Percentiles rank a stretch among this genome's conserved stretches.
Conservation (phyloP, 1,140 invertebrate genomes). For the Aphaenogaster floridana region DNA sequence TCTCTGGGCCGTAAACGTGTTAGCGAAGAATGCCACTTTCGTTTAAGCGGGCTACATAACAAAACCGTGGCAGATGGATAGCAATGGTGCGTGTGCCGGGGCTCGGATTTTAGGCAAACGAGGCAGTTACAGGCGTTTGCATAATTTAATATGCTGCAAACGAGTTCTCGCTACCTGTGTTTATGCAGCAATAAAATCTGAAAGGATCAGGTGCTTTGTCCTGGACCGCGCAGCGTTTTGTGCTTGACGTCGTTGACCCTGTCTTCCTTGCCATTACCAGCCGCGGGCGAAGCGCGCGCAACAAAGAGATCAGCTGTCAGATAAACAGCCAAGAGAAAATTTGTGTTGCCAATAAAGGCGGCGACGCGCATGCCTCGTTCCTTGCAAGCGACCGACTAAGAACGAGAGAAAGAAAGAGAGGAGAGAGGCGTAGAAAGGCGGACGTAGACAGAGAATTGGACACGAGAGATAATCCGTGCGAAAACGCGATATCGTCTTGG, state of each 20-base stretch:
- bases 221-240: conserved; percentile 60
- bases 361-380: conserved; percentile 59
- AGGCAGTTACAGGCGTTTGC: conserved; percentile 65
- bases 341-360: conserved; percentile 65
- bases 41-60: conserved; percentile 60
- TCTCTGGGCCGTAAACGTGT: conserved; percentile 60
- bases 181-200: conserved; percentile 66
- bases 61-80: conserved; percentile 65
- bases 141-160: conserved; percentile 66
- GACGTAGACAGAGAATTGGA: conserved; percentile 17
- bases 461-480: conserved; percentile 46
- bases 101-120: conserved; percentile 65
- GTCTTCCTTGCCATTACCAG: conserved; percentile 63
- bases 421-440: neutral
- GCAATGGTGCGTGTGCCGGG: conserved; percentile 63
- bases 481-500: neutral
- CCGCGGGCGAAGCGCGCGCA: conserved; percentile 62
- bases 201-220: conserved; percentile 66
- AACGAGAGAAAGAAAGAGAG: neutral
- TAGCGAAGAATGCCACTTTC: conserved; percentile 65
- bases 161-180: conserved; percentile 63
- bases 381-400: conserved; percentile 32
- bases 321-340: conserved; percentile 65
- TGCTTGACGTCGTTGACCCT: conserved; percentile 62
- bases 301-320: conserved; percentile 65